Evolutionary conservation across 2,797 vertebrate genomes (phyloP), one percentile per base, ranked within the genome.

Genomic region (Neosilurus hyrtlii): DNA sequence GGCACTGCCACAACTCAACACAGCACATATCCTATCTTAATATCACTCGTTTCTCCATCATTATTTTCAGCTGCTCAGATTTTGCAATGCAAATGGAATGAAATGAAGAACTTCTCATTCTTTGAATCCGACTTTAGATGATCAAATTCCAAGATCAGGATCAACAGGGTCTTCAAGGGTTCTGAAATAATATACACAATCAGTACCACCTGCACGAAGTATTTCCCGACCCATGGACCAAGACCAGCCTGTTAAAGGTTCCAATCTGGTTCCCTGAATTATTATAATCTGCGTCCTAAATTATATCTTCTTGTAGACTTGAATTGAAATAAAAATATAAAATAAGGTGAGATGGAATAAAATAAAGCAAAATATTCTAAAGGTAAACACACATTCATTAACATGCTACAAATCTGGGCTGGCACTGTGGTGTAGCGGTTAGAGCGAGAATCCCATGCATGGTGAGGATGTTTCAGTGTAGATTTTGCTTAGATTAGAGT

Each of bases 301-400:
- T 61, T 61, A n/a, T 43, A 76, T 74, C 0, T 49, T 26, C 70
- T 16, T 26, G 15, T 59, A 11, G 20, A 75, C 20, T 51, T 10
- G n/a, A 76, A 76, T 43, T 15, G 14, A 63, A 24, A 37, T 10
- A 14, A 3, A 62, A 43, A 2, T 5, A 18, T 22, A 4, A 20
- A 37, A 43, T 22, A 75, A 75, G 20, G 30, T 59, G 30, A 73
- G 51, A 52, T 5, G 70, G n/a, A 1, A 37, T 20, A n/a, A 49
- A 77, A 61, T 4, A 35, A 20, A 43, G 35, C 20, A 61, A 76
- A 76, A 62, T 49, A 37, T 62, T 35, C 74, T 62, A 77, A 61
- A 43, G 12, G 22, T 22, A 22, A 22, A 18, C 26, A 35, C 22
- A 57, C 35, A 6, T 49, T 43, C 22, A 63, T 62, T 49, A 77